Conservation (phyloP, 1,140 invertebrate genomes). For the Bombus ignitus region DNA sequence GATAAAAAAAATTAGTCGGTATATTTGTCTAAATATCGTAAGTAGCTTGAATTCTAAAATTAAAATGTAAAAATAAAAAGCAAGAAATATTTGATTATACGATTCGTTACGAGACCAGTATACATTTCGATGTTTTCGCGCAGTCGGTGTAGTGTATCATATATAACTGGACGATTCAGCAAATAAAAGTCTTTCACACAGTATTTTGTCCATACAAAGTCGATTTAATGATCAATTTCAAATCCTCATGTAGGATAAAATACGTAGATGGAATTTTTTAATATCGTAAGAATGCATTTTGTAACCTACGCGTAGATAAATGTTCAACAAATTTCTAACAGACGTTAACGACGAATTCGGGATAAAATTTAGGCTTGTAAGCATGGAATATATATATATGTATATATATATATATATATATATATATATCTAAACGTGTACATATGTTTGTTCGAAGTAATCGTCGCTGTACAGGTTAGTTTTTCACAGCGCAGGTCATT, state of each 20-base stretch:
- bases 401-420: too few species aligned
- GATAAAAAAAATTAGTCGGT: too few species aligned
- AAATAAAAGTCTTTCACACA: background rate
- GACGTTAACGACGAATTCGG: background rate
- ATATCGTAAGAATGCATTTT: background rate
- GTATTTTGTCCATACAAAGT: background rate
- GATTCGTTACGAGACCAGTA: background rate
- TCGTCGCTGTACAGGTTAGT: background rate
- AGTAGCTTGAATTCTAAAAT: background rate
- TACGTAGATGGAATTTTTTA: background rate
- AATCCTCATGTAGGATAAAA: background rate
- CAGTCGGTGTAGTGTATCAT: background rate
- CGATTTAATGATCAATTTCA: background rate
- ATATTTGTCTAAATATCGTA: background rate
- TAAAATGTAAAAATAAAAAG: too few species aligned
- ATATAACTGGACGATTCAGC: background rate
- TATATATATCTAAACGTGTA: background rate
- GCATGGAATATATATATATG: background rate
- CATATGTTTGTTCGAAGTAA: background rate
- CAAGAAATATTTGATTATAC: background rate
- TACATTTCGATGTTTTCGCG: background rate
- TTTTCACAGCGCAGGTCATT: too few species aligned
- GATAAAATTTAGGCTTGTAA: background rate
- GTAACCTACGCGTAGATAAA: background rate
- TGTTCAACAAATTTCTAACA: background rate